Conservation (phyloP, 2,888 invertebrate species). For the Pristionchus fissidentatus region DNA sequence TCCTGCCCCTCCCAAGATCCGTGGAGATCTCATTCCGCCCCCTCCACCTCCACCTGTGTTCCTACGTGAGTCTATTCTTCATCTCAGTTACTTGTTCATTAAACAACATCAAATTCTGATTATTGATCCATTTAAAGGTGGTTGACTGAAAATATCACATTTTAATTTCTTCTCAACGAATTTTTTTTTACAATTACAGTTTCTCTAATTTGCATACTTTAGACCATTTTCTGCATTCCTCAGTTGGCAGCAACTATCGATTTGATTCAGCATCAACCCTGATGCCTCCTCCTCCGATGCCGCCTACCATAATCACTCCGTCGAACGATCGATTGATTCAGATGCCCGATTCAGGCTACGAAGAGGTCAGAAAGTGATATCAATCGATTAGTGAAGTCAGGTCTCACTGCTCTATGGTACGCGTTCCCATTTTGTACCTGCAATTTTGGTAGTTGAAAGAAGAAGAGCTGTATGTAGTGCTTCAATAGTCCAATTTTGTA, state of each 20-base stretch:
- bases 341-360: slow-evolving; percentile 14
- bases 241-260: neutral
- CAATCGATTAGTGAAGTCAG: neutral
- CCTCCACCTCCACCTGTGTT: slow-evolving; percentile 43
- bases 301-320: slow-evolving; percentile 46
- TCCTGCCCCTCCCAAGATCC: slow-evolving; percentile 35
- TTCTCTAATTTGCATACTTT: too few relatives aligned
- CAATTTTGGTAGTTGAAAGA: neutral
- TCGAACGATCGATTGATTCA: slow-evolving; percentile 31
- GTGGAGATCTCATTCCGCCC: slow-evolving; percentile 45
- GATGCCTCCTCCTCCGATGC: slow-evolving; percentile 47
- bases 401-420: neutral
- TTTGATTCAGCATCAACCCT: slow-evolving; percentile 20
- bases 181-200: too few relatives aligned
- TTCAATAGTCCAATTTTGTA: neutral
- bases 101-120: neutral
- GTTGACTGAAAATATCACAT: too few relatives aligned
- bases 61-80: neutral
- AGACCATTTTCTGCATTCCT: too few relatives aligned
- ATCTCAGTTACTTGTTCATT: neutral
- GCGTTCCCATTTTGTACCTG: neutral
- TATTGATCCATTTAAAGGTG: too few relatives aligned
- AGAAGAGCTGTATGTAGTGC: neutral
- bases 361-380: slow-evolving; percentile 48
- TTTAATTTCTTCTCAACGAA: neutral